phyloP scores from a whole-genome alignment of 1,140 invertebrate species.

The Ladona fulva region DNA sequence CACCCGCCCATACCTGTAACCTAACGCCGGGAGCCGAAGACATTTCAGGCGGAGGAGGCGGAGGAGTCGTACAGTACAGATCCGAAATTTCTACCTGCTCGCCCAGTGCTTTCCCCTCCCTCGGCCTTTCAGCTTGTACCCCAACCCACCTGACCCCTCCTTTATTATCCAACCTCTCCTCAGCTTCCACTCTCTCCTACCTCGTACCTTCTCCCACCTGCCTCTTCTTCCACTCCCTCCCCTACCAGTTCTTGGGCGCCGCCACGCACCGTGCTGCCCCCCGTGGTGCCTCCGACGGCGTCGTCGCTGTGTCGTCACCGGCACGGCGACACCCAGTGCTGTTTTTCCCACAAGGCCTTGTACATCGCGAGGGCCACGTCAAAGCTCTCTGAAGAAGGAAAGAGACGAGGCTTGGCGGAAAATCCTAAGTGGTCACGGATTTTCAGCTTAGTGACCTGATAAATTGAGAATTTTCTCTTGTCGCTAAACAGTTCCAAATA shows the following conservation, averaged over 20 bases:
- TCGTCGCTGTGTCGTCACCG: neutral
- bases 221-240: neutral
- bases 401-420: no score
- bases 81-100: slow-evolving; percentile 4
- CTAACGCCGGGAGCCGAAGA: no score
- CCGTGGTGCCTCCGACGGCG: neutral
- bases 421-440: no score
- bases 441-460: no score
- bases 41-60: neutral
- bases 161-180: neutral
- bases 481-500: no score
- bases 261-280: neutral
- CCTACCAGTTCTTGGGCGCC: neutral
- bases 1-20: no score
- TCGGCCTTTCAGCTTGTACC: neutral
- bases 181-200: neutral
- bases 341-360: neutral
- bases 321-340: neutral
- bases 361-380: neutral
- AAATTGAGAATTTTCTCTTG: no score
- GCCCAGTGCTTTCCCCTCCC: neutral
- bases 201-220: neutral
- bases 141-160: neutral
- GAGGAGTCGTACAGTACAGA: neutral
- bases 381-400: neutral